Evolutionary conservation across 2,113 vertebrate species (phyloP).

Genomic region (Rhea pennata): DNA sequence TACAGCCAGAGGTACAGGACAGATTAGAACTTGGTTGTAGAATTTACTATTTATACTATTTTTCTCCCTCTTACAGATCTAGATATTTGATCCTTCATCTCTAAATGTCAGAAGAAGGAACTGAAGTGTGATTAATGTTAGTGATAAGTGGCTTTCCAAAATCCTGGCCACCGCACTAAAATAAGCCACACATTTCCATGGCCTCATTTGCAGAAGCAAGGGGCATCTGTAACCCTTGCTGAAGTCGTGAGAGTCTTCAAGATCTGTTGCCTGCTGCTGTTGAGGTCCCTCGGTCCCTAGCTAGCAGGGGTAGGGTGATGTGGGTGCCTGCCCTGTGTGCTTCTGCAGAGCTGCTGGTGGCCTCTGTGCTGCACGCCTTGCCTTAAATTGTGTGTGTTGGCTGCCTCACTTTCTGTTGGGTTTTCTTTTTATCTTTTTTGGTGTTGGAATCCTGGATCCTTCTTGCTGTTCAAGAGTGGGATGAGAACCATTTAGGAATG

Average conservation of each 20-base stretch:
- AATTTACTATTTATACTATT: background rate
- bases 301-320: background rate
- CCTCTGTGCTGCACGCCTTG: no score
- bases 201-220: background rate
- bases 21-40: background rate
- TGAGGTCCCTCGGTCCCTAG: background rate
- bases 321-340: background rate
- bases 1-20: background rate
- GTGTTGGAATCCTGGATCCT: no score
- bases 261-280: accelerated
- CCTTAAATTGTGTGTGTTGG: accelerated
- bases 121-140: background rate
- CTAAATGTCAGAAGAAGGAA: background rate
- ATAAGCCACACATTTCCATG: background rate
- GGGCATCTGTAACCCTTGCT: background rate
- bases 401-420: background rate
- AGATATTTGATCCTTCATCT: background rate
- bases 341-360: background rate
- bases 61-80: background rate
- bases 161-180: background rate
- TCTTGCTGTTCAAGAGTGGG: background rate
- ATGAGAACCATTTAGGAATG: background rate
- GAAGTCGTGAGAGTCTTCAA: no score
- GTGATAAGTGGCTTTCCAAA: background rate
- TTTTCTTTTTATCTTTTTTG: background rate